Evolutionary conservation across 2,797 vertebrate genomes (phyloP), one percentile per base, ranked within the genome.

Genomic region (Oceanodroma leucorhoa): DNA sequence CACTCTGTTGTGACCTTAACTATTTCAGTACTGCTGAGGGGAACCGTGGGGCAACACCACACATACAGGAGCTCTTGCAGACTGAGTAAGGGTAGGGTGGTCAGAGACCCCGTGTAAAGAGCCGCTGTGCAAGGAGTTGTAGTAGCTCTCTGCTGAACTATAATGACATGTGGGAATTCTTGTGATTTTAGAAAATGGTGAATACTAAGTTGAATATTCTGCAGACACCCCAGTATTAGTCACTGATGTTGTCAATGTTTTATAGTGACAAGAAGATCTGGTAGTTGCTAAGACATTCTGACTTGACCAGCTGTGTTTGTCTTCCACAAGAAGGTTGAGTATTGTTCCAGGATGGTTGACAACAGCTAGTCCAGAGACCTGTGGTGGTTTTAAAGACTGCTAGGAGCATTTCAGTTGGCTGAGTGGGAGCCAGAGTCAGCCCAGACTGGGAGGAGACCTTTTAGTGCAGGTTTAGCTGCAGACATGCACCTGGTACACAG

Each of bases 1-100:
- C 94, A 92, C 96, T 97, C 94, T 97, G 98, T 98, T 98, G 98
- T 97, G 98, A 98, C 98, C 98, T 99, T 99, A 99, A 99, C 99
- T 98, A 87, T 97, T 99, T 97, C 97, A 78, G 93, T 81, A 83
- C 98, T 43, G 21, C 87, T 26, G 55, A 70, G 64, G 72, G 72
- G 87, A 76, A 23, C 55, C 16, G 0, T 38, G 95, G 96, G 85
- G 83, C 87, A 94, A 34, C 80, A 36, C 15, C 75, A 64, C 21
- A 2, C 0, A 0, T 1, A 2, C 46, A 8, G 79, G 46, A 70
- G 7, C 57, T 75, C 43, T 41, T 34, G 72, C 14, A n/a, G 24
- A 4, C 10, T 2, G 16, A 13, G 53, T 3, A 23, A 12, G 36
- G 51, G n/a, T 46, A 21, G 14, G 43, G 12, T 2, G 22, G 6